These are phyloP conservation scores for Lepidotrigona ventralis DNA, from an alignment of 1,140 invertebrate species.

Conservation along the genomic window DNA sequence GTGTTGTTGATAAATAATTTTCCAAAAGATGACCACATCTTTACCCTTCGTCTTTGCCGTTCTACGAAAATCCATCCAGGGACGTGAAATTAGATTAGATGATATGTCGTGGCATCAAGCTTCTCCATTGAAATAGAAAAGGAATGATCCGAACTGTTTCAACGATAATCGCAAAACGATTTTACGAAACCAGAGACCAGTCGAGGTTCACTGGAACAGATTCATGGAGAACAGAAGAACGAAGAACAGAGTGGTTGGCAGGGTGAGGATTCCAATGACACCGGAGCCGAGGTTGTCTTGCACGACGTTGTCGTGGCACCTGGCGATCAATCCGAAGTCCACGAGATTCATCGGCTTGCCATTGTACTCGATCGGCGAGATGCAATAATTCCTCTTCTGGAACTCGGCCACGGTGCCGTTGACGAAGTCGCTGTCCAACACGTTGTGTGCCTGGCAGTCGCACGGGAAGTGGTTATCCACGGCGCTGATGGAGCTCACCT, in stretches of 20 bases:
- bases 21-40: no score
- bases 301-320: conserved; percentile 84
- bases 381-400: conserved; percentile 89
- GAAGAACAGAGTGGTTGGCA: conserved; percentile 39
- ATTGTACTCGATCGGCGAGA: conserved; percentile 90
- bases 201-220: conserved; percentile 37
- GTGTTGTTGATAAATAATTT: no score
- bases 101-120: no score
- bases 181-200: no score
- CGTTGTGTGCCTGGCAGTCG: conserved; percentile 88
- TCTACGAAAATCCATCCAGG: no score
- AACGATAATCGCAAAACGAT: no score
- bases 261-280: conserved; percentile 27
- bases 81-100: no score
- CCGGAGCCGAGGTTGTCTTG: conserved; percentile 83
- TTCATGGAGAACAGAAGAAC: conserved; percentile 42
- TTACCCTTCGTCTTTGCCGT: no score
- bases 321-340: conserved; percentile 84
- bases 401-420: conserved; percentile 85
- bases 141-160: no score
- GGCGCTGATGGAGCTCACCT: conserved; percentile 85
- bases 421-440: conserved; percentile 86
- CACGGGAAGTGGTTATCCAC: conserved; percentile 90
- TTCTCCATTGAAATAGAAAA: no score
- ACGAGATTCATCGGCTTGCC: conserved; percentile 86